Conservation (phyloP, 2,113 vertebrate species). For the Xenotilapia leptura region DNA sequence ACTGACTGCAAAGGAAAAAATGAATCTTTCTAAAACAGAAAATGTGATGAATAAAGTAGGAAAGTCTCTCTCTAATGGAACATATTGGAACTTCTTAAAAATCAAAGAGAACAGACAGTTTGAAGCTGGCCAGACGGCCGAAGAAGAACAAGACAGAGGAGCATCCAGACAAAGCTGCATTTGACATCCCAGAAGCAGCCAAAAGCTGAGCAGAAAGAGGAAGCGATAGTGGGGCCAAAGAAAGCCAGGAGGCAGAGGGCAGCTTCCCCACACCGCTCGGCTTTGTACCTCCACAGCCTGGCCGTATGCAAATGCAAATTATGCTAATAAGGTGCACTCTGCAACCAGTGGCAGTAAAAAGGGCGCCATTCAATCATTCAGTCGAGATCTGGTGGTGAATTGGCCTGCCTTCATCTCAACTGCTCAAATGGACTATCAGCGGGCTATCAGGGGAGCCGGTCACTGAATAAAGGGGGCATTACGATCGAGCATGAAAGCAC, state of each 20-base stretch:
- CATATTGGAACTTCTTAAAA: background rate
- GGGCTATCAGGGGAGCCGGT: background rate
- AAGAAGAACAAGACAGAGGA: background rate
- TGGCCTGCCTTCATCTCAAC: constrained; percentile 17
- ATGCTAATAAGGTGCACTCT: constrained; percentile 43
- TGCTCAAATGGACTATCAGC: background rate
- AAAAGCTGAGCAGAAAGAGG: background rate
- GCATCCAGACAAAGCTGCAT: background rate
- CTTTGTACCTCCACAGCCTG: constrained; percentile 16
- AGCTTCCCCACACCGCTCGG: constrained; percentile 22
- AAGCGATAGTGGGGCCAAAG: background rate
- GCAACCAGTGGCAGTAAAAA: constrained; percentile 13
- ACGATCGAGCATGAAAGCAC: constrained; percentile 28
- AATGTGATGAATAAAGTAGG: background rate
- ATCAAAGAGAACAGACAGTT: background rate
- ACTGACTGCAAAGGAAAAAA: accelerated
- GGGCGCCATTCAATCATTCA: constrained; percentile 28
- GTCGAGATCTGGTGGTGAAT: constrained; percentile 14
- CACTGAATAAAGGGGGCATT: constrained; percentile 44
- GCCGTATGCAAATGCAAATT: constrained; percentile 43
- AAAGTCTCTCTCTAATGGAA: background rate
- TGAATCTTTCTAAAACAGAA: background rate
- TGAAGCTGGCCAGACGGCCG: background rate
- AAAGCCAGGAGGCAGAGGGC: background rate
- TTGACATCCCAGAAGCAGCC: background rate